Evolutionary conservation across 2,888 invertebrate genomes (phyloP).

Genomic region (Ditula angustiorana): DNA sequence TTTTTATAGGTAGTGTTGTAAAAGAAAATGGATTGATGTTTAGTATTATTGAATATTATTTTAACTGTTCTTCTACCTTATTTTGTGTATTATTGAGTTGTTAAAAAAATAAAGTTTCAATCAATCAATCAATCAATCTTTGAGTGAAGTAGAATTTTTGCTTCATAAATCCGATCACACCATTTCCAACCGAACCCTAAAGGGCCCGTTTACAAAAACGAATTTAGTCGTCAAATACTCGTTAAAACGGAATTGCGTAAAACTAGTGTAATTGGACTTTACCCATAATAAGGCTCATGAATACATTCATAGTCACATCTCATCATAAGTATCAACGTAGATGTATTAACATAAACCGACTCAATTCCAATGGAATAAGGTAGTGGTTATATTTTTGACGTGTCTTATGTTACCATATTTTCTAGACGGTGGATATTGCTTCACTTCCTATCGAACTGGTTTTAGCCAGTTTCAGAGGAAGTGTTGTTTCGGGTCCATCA

Average conservation of each 20-base stretch:
- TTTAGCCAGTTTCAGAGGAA: background rate
- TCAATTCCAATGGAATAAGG: too few species aligned
- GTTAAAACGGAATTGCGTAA: slow-evolving; percentile 39
- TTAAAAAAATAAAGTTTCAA: too few species aligned
- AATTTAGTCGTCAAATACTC: slow-evolving; percentile 43
- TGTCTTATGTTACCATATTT: background rate
- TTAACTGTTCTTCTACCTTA: too few species aligned
- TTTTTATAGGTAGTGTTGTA: too few species aligned
- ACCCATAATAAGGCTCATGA: slow-evolving; percentile 13
- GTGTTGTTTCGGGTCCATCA: background rate
- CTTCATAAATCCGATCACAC: background rate
- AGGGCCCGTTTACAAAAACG: slow-evolving; percentile 27
- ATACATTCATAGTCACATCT: background rate
- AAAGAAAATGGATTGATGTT: too few species aligned
- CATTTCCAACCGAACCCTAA: slow-evolving; percentile 11
- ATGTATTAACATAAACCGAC: too few species aligned
- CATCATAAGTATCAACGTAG: too few species aligned
- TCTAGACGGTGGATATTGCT: background rate
- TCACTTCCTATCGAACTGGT: slow-evolving; percentile 1
- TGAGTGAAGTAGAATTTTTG: too few species aligned
- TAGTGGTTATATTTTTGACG: too few species aligned
- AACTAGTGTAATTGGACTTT: slow-evolving; percentile 38
- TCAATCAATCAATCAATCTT: too few species aligned
- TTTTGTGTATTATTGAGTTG: too few species aligned
- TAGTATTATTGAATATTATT: too few species aligned